Percentiles rank a stretch among this genome's conserved stretches.
Evolutionary conservation across 1,140 invertebrate genomes (phyloP).

Genomic region (Heterodera carotae): DNA sequence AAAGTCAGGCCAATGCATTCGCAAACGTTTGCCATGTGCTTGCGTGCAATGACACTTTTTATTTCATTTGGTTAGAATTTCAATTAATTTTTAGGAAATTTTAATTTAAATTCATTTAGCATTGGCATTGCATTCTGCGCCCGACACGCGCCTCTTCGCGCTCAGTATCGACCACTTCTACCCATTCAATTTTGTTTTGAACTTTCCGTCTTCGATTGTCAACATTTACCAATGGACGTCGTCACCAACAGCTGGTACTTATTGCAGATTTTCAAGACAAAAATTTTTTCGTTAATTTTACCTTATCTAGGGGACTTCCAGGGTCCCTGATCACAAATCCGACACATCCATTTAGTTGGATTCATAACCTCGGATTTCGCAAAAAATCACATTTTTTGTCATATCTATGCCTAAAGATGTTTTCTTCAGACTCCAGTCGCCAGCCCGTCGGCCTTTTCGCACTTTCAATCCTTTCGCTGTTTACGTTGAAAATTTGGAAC

Average conservation of each 20-base stretch:
- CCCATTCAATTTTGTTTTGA: not conserved
- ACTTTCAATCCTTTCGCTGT: not conserved
- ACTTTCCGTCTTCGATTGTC: not conserved
- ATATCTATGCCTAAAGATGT: too few relatives aligned
- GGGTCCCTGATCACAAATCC: too few relatives aligned
- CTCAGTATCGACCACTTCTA: not conserved
- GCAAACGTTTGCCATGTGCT: not conserved
- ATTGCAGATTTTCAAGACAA: too few relatives aligned
- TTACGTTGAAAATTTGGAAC: not conserved
- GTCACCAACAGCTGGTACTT: too few relatives aligned
- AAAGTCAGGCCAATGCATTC: not conserved
- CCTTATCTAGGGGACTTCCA: too few relatives aligned
- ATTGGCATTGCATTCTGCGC: not conserved
- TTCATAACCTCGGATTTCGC: too few relatives aligned
- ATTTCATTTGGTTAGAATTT: not conserved
- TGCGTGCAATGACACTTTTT: not conserved
- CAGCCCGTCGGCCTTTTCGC: not conserved
- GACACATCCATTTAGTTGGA: too few relatives aligned
- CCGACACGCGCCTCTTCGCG: not conserved
- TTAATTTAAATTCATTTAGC: not conserved
- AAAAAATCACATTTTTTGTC: too few relatives aligned
- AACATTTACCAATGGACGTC: not conserved
- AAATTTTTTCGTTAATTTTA: too few relatives aligned
- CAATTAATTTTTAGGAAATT: not conserved
- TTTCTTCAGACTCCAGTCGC: too few relatives aligned